Conservation (phyloP, 2,888 invertebrate species). For the Petrophora chlorosata region DNA sequence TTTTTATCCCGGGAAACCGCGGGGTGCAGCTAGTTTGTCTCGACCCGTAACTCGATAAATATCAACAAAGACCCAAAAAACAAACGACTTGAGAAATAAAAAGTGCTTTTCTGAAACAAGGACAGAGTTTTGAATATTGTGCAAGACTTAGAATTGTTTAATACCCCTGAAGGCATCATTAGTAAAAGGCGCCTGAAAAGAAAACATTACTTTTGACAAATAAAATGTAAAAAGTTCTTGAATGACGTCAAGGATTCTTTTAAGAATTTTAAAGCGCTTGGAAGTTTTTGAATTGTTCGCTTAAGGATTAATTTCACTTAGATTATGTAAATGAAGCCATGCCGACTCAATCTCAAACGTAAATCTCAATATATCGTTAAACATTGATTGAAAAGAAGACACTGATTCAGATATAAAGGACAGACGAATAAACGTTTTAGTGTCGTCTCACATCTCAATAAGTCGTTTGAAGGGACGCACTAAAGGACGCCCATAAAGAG, state of each 20-base stretch:
- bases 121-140: conserved; percentile 19
- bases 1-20: too few species aligned
- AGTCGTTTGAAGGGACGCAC: conserved; percentile 14
- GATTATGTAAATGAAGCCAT: too few species aligned
- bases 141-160: conserved; percentile 23
- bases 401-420: conserved; percentile 3
- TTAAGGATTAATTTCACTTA: too few species aligned
- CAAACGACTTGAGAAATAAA: conserved; percentile 2
- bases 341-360: too few species aligned
- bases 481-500: conserved; percentile 23
- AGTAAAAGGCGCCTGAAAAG: conserved; percentile 10
- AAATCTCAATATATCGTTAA: not conserved
- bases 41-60: conserved; percentile 7
- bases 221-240: conserved; percentile 6
- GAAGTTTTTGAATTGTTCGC: not conserved
- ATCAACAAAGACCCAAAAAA: too few species aligned
- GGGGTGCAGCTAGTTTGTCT: too few species aligned
- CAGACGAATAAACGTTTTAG: conserved; percentile 11
- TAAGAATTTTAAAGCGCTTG: too few species aligned
- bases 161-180: conserved; percentile 32
- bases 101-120: conserved; percentile 2
- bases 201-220: conserved; percentile 17
- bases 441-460: conserved; percentile 23
- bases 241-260: conserved; percentile 4
- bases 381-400: not conserved